These are phyloP conservation scores for Trachemys scripta DNA, from an alignment of 2,113 vertebrate species.

Conservation along the genomic window DNA sequence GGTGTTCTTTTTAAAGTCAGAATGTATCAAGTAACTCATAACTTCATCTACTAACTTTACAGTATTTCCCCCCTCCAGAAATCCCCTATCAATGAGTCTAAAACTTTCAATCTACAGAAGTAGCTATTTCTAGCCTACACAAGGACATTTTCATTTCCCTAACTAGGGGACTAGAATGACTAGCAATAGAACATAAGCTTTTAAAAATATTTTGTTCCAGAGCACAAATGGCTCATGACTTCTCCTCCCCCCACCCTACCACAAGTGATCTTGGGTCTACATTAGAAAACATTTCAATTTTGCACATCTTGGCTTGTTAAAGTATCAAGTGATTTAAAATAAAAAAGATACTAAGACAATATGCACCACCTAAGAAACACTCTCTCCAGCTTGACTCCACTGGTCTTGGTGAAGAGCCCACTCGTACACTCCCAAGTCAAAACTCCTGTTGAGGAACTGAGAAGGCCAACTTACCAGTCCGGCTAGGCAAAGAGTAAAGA, in stretches of 20 bases:
- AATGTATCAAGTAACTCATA: neutral
- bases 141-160: neutral
- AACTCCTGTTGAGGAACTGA: neutral
- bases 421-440: neutral
- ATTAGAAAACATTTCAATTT: neutral
- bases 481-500: neutral
- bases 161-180: neutral
- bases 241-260: neutral
- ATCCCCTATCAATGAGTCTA: neutral
- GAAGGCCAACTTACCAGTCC: neutral
- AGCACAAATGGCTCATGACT: rapidly evolving
- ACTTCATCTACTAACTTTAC: neutral
- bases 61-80: neutral
- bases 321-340: neutral
- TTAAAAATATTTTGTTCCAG: slow-evolving; percentile 1
- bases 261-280: neutral
- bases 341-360: neutral
- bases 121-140: neutral
- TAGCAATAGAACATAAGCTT: neutral
- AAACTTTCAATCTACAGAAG: neutral
- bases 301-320: neutral
- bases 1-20: slow-evolving; percentile 9
- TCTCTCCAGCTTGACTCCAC: neutral
- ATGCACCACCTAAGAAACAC: neutral
- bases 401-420: neutral